phyloP scores from a whole-genome alignment of 2,888 invertebrate genomes.

The Marasmarcha lunaedactyla region DNA sequence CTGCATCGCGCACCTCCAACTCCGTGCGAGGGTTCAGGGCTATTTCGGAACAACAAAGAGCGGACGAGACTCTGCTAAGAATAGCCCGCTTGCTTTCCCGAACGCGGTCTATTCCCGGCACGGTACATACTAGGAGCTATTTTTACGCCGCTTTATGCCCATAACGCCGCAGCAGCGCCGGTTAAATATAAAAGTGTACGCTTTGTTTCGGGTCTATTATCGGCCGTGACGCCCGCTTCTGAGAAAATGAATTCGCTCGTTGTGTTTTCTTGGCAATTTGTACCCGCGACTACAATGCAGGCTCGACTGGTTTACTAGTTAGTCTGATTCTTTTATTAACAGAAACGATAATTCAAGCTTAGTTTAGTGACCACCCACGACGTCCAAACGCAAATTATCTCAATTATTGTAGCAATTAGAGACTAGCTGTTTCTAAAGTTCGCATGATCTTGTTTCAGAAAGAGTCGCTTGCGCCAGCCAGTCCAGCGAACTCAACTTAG shows the following conservation, averaged over 20 bases:
- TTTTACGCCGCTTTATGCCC: constrained; percentile 24
- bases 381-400: no score
- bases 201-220: background rate
- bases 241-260: background rate
- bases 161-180: background rate
- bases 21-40: constrained; percentile 28
- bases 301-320: no score
- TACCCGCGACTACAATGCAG: no score
- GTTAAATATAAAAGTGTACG: background rate
- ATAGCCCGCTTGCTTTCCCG: constrained; percentile 22
- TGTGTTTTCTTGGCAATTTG: no score
- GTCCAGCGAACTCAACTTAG: no score
- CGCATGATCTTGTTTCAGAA: no score
- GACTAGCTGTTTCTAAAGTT: no score
- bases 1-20: constrained; percentile 23
- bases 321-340: no score
- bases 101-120: constrained; percentile 10
- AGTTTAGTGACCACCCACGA: no score
- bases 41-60: constrained; percentile 51
- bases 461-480: no score
- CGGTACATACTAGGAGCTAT: constrained; percentile 39
- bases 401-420: no score
- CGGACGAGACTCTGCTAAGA: constrained; percentile 30
- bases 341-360: no score
- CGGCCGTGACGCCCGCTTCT: background rate